Evolutionary conservation across 1,140 invertebrate genomes (phyloP).

Genomic region (Cyphomyrmex costatus): DNA sequence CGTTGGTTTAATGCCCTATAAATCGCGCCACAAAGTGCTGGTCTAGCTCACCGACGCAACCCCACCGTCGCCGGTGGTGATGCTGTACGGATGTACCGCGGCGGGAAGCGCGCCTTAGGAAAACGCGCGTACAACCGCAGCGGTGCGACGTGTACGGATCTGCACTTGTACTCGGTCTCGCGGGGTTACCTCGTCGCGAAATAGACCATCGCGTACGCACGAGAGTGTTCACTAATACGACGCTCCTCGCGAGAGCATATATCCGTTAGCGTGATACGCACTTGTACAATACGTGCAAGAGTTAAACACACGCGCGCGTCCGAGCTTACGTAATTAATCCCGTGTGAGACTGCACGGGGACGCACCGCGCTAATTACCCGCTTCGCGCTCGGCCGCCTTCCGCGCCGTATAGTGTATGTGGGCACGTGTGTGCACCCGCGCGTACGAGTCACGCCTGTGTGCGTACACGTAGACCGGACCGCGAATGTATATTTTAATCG

Average conservation of each 20-base stretch:
- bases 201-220: not conserved
- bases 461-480: not conserved
- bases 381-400: constrained; percentile 69
- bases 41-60: constrained; percentile 56
- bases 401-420: not conserved
- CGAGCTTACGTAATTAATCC: constrained; percentile 74
- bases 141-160: not conserved
- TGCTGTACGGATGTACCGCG: not conserved
- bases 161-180: constrained; percentile 3
- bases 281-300: not conserved
- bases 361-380: constrained; percentile 73
- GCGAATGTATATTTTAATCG: constrained; percentile 49
- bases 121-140: constrained; percentile 52
- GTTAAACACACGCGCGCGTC: constrained; percentile 42
- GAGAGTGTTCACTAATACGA: not conserved
- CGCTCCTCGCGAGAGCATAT: not conserved
- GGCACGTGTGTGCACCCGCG: not conserved
- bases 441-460: too few species aligned
- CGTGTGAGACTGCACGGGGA: constrained; percentile 69
- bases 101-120: constrained; percentile 34
- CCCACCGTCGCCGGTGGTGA: too few species aligned
- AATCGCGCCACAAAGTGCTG: constrained; percentile 77
- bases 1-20: constrained; percentile 79
- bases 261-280: not conserved
- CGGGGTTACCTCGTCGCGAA: not conserved